Evolutionary conservation across 2,113 vertebrate species (phyloP).

Genomic region (Rhodinocichla rosea): DNA sequence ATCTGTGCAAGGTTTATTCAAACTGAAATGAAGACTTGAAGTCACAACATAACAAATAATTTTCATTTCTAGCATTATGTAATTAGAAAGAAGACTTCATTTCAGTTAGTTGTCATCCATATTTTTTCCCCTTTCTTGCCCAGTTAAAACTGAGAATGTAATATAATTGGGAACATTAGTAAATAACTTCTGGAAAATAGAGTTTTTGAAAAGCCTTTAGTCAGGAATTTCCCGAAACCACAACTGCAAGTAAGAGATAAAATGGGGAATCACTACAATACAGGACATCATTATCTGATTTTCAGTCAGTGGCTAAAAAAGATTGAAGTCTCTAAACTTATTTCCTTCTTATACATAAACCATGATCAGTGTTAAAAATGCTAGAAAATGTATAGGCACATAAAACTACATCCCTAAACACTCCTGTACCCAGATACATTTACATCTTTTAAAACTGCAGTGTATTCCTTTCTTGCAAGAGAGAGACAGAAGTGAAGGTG

Average conservation of each 20-base stretch:
- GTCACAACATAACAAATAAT: neutral
- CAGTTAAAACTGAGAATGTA: neutral
- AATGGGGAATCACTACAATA: neutral
- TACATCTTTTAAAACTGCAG: neutral
- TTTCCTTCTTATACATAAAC: neutral
- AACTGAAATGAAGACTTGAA: constrained; percentile 6
- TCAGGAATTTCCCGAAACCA: neutral
- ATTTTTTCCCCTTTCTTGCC: neutral
- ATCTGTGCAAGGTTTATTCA: neutral
- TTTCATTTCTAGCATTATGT: neutral
- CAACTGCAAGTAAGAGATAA: neutral
- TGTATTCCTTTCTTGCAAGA: neutral
- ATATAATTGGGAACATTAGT: neutral
- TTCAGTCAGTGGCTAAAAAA: neutral
- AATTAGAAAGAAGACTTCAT: constrained; percentile 34
- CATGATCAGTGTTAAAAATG: neutral
- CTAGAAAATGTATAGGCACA: neutral
- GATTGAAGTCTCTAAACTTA: neutral
- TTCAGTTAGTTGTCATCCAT: neutral
- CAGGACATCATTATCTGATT: neutral
- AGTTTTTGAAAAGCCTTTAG: neutral
- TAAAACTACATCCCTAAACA: neutral
- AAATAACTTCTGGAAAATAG: neutral
- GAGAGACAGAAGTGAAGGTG: neutral
- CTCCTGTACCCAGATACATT: neutral